Percentiles rank a stretch among this genome's conserved stretches.
These are phyloP conservation scores for Esperia sulphurella DNA, from an alignment of 2,888 invertebrate species.

Conservation along the genomic window DNA sequence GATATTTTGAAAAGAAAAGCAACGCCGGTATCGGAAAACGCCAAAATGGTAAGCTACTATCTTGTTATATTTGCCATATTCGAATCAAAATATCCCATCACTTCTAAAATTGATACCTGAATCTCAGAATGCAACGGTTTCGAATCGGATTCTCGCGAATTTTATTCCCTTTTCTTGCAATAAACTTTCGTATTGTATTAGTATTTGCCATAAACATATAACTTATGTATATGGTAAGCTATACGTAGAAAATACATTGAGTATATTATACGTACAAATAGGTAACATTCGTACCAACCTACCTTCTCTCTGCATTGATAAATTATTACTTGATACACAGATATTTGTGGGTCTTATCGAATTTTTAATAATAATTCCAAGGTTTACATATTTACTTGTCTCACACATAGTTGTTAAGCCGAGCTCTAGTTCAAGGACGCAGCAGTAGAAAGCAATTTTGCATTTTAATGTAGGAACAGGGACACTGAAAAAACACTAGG, in stretches of 20 bases:
- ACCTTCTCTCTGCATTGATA: background rate
- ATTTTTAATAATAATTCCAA: background rate
- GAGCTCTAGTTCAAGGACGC: too few species aligned
- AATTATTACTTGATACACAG: background rate
- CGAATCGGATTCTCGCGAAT: too few species aligned
- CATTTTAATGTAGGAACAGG: too few species aligned
- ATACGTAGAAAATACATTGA: too few species aligned
- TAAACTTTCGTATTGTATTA: too few species aligned
- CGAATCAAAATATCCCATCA: background rate
- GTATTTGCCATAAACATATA: too few species aligned
- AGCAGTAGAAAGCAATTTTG: too few species aligned
- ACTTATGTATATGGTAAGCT: too few species aligned
- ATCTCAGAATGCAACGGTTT: background rate
- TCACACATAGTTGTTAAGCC: too few species aligned
- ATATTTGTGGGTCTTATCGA: background rate
- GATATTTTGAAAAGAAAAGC: conserved; percentile 39
- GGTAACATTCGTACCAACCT: background rate
- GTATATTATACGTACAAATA: too few species aligned
- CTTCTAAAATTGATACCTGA: background rate
- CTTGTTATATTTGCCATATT: background rate
- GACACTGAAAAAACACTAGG: too few species aligned
- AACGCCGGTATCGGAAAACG: conserved; percentile 34
- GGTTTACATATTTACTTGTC: background rate
- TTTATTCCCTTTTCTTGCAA: too few species aligned
- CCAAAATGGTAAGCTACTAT: conserved; percentile 49